Evolutionary conservation across 2,113 vertebrate genomes (phyloP).

Genomic region (Pongo abelii): DNA sequence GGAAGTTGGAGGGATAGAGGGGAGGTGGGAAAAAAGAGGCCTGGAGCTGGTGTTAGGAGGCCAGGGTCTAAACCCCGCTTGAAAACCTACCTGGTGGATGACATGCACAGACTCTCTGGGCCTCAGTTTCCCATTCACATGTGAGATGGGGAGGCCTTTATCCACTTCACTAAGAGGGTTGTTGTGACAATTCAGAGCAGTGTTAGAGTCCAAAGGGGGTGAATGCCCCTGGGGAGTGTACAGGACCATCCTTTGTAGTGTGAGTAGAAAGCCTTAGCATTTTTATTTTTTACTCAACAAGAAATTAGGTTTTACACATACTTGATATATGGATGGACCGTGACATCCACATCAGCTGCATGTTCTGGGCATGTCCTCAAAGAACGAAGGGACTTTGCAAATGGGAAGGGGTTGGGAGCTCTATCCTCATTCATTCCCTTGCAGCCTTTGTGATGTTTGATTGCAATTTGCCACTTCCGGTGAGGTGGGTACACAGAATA

Average conservation of each 20-base stretch:
- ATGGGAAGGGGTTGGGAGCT: not conserved
- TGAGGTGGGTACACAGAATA: not conserved
- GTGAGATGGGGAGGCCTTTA: too few relatives aligned
- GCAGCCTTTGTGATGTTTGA: not conserved
- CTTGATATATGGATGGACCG: not conserved
- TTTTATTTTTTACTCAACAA: not conserved
- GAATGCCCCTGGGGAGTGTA: accelerated
- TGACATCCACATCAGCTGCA: not conserved
- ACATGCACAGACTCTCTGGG: not conserved
- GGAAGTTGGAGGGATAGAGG: too few relatives aligned
- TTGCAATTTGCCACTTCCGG: not conserved
- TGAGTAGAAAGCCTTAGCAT: not conserved
- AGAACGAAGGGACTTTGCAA: not conserved
- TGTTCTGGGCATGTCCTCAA: not conserved
- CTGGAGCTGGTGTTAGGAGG: not conserved
- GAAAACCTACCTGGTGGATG: not conserved
- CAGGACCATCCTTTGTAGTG: not conserved
- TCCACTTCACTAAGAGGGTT: not conserved
- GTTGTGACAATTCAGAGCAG: not conserved
- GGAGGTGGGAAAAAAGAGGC: not conserved
- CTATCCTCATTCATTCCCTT: not conserved
- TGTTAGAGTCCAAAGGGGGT: not conserved
- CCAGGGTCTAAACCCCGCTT: not conserved
- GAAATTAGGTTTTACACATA: not conserved
- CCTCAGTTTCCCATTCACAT: not conserved